Conservation (phyloP, 2,113 vertebrate genomes). For the Circaetus gallicus region DNA sequence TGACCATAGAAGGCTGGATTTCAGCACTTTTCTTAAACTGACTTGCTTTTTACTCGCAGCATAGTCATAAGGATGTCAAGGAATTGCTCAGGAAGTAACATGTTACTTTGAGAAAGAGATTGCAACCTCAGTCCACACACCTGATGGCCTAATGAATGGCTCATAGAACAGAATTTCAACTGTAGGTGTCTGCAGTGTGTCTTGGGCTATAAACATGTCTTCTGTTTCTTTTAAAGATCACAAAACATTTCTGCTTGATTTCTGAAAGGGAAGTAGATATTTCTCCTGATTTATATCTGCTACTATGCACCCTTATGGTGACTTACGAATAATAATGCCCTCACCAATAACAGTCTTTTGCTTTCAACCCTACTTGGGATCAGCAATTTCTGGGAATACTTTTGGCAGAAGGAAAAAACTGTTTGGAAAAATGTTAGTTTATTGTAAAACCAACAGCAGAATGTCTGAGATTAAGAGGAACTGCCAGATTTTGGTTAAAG, state of each 20-base stretch:
- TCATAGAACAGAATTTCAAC: neutral
- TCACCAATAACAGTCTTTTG: neutral
- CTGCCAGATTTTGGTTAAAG: neutral
- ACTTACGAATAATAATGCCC: neutral
- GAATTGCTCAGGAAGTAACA: neutral
- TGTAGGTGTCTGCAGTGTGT: neutral
- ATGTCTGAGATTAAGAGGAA: neutral
- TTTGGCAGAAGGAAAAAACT: neutral
- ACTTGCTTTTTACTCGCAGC: neutral
- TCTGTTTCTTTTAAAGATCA: neutral
- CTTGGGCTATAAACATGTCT: neutral
- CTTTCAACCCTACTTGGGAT: neutral
- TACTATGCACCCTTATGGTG: neutral
- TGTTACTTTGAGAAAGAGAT: neutral
- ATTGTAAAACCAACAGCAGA: neutral
- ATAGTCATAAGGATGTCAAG: neutral
- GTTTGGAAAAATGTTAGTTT: slow-evolving; percentile 12
- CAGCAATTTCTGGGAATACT: neutral
- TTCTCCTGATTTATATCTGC: neutral
- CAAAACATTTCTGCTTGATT: neutral
- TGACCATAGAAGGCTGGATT: neutral
- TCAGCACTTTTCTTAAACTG: neutral
- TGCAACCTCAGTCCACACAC: neutral
- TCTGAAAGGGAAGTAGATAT: neutral
- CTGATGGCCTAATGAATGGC: neutral